Conservation (phyloP, 2,113 vertebrate genomes). For the Eptesicus fuscus region DNA sequence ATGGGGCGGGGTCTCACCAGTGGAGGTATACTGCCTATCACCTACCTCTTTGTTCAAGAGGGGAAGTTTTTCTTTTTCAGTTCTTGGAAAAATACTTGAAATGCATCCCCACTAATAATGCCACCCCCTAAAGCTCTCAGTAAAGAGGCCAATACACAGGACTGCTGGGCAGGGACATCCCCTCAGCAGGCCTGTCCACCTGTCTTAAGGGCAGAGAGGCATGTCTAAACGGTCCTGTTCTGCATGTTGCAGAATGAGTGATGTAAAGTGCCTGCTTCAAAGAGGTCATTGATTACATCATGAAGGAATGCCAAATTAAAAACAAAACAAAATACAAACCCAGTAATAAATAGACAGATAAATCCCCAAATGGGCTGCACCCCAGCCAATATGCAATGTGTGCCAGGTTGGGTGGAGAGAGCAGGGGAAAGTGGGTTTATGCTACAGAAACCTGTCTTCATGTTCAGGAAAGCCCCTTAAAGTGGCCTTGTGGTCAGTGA, state of each 20-base stretch:
- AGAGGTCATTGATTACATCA: background rate
- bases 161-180: background rate
- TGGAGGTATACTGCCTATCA: background rate
- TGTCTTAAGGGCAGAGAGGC: background rate
- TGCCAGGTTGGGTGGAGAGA: background rate
- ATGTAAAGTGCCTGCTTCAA: background rate
- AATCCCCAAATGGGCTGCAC: background rate
- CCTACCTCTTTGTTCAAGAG: background rate
- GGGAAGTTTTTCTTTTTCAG: background rate
- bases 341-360: background rate
- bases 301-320: background rate
- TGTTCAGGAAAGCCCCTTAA: background rate
- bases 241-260: background rate
- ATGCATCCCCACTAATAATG: background rate
- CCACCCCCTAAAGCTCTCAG: background rate
- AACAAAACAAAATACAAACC: background rate
- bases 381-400: background rate
- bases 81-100: background rate
- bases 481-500: background rate
- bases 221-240: background rate
- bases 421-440: background rate
- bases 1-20: background rate
- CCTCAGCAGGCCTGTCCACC: background rate
- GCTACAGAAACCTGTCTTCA: background rate
- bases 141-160: background rate